Percentiles rank a stretch among this genome's conserved stretches.
These are phyloP conservation scores for Daktulosphaira vitifoliae DNA, from an alignment of 1,140 invertebrate species.

Conservation along the genomic window DNA sequence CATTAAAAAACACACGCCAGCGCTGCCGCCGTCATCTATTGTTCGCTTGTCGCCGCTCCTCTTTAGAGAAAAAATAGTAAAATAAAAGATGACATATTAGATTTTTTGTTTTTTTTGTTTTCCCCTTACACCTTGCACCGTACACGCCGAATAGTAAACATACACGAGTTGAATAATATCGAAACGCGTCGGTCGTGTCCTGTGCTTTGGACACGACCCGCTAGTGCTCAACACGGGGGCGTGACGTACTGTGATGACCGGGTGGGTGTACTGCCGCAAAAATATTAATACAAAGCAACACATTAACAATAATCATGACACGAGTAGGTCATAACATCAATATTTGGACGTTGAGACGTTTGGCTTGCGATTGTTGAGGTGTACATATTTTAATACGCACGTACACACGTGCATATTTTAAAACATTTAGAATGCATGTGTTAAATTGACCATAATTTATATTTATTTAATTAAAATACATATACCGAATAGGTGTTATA, in stretches of 20 bases:
- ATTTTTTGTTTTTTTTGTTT: slow-evolving; percentile 19
- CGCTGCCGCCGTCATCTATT: slow-evolving; percentile 19
- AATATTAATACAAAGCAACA: not conserved
- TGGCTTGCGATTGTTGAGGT: too few species aligned
- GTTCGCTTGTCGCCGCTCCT: slow-evolving; percentile 25
- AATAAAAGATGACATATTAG: slow-evolving; percentile 23
- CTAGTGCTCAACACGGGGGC: not conserved
- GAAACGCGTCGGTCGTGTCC: slow-evolving; percentile 25
- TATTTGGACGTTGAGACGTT: too few species aligned
- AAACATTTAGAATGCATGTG: too few species aligned
- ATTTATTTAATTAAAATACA: too few species aligned
- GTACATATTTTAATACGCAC: too few species aligned
- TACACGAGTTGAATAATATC: slow-evolving; percentile 23
- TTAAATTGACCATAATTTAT: too few species aligned
- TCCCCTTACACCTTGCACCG: not conserved
- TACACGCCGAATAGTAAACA: not conserved
- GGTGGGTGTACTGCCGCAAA: not conserved
- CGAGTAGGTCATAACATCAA: too few species aligned
- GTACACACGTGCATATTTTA: too few species aligned
- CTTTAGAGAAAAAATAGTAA: slow-evolving; percentile 2
- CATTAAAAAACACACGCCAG: slow-evolving; percentile 18
- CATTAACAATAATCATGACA: too few species aligned
- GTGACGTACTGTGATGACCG: slow-evolving; percentile 15
- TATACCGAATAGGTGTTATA: too few species aligned
- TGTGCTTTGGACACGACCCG: not conserved